phyloP scores from a whole-genome alignment of 2,888 invertebrate genomes.

The Brassicogethes aeneus region DNA sequence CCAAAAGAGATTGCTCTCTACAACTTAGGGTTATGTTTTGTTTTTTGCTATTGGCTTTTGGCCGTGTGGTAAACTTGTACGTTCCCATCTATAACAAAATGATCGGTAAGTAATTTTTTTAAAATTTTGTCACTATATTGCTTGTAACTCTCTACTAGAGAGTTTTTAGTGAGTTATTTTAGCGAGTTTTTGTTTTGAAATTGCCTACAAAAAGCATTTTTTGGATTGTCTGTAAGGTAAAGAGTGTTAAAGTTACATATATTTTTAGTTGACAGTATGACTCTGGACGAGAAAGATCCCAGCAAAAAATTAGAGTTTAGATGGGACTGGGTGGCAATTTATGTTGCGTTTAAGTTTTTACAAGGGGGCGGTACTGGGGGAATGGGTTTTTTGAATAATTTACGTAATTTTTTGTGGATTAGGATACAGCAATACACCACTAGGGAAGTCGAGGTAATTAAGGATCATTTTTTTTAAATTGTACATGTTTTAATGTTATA shows the following conservation, averaged over 20 bases:
- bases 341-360: constrained; percentile 81
- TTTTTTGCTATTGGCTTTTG: constrained; percentile 63
- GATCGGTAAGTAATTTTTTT: constrained; percentile 82
- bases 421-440: constrained; percentile 93
- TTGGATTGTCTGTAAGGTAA: too few relatives aligned
- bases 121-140: too few relatives aligned
- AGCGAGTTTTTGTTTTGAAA: too few relatives aligned
- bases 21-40: constrained; percentile 80
- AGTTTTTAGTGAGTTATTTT: too few relatives aligned
- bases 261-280: constrained; percentile 82
- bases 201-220: too few relatives aligned
- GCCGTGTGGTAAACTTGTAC: constrained; percentile 81
- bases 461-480: neutral
- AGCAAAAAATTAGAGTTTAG: constrained; percentile 51
- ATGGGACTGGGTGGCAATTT: constrained; percentile 85
- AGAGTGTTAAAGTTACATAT: too few relatives aligned
- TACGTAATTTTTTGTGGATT: constrained; percentile 91
- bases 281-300: constrained; percentile 31
- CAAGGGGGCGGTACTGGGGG: constrained; percentile 92
- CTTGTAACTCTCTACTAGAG: too few relatives aligned
- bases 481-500: neutral
- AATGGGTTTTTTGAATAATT: constrained; percentile 88
- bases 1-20: constrained; percentile 64
- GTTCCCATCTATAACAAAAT: constrained; percentile 89
- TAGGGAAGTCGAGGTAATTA: constrained; percentile 70